phyloP scores from a whole-genome alignment of 2,113 vertebrate genomes.

The Sylvilagus bachmani region DNA sequence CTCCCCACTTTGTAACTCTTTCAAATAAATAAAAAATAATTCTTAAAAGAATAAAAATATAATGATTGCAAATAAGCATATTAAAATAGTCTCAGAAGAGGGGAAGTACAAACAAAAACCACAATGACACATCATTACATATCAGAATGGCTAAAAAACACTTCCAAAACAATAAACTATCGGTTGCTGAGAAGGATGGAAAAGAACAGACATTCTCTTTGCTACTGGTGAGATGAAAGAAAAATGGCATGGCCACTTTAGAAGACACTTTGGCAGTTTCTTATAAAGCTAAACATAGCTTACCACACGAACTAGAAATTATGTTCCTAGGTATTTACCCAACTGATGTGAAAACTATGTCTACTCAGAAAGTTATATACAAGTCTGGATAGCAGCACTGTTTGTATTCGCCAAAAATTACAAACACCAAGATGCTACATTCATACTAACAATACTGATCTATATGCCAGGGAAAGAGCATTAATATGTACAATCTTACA shows the following conservation, averaged over 20 bases:
- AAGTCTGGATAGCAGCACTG: neutral
- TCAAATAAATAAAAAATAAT: too few species aligned
- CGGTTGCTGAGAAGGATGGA: neutral
- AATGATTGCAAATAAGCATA: too few species aligned
- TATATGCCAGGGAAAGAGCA: neutral
- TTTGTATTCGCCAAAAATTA: neutral
- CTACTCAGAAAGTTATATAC: neutral
- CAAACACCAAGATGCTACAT: too few species aligned
- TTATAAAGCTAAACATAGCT: neutral
- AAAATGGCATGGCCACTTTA: too few species aligned
- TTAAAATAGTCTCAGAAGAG: too few species aligned
- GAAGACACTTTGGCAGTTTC: neutral
- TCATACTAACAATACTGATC: neutral
- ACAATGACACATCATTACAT: neutral
- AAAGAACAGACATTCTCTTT: neutral
- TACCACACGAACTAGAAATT: neutral
- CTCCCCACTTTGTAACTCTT: too few species aligned
- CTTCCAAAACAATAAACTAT: neutral
- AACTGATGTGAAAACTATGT: neutral
- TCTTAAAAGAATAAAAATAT: too few species aligned
- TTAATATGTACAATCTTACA: neutral
- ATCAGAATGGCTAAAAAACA: neutral
- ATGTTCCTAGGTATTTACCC: neutral
- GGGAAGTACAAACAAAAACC: neutral
- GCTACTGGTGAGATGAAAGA: neutral